Evolutionary conservation across 53 echinoderm and acorn worm species (phyloP), one percentile per base, ranked within the genome.

Genomic region (Temnopleurus reevesii): DNA sequence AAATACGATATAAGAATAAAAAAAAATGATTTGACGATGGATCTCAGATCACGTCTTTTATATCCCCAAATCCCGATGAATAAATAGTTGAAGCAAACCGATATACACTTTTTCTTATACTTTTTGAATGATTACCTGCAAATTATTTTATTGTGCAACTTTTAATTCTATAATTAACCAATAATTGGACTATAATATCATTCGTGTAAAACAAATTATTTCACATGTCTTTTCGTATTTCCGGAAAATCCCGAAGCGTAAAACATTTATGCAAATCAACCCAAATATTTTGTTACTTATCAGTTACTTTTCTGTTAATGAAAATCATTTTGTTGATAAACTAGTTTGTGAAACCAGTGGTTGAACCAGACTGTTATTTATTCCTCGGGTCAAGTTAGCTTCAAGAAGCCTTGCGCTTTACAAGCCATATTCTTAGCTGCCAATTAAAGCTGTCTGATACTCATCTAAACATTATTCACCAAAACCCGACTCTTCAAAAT

Each of bases 391-490:
- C 71, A 71, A 38, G 41, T 38, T 41, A 85, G 34, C 8, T n/a
- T 10, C 46, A 60, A 3, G 85, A 60, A 61, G 61, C 61, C 46
- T 26, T 4, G 12, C n/a, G 60, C 57, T 83, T 63, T 71, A 33
- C 21, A 71, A 63, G 34, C 31, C 64, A n/a, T n/a, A 51, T 71
- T 55, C 5, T 34, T 57, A 85, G 61, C 88, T 87, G 88, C 66
- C 88, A 87, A 87, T 87, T 87, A 87, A 87, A 71, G 19, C 34
- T 23, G 88, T 87, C 88, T 87, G 88, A 87, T 33, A 25, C 29
- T 66, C 61, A 18, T n/a, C 63, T 26, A 64, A 87, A 87, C 88
- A 66, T 66, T 19, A 87, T 87, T 87, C 88, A 66, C 66, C 25
- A 55, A 60, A 31, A 58, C 38, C 6, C 0, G 23, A 36, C 36